Evolutionary conservation across 2,113 vertebrate species (phyloP), one percentile per base, ranked within the genome.

Genomic region (Hippocampus guttulatus): DNA sequence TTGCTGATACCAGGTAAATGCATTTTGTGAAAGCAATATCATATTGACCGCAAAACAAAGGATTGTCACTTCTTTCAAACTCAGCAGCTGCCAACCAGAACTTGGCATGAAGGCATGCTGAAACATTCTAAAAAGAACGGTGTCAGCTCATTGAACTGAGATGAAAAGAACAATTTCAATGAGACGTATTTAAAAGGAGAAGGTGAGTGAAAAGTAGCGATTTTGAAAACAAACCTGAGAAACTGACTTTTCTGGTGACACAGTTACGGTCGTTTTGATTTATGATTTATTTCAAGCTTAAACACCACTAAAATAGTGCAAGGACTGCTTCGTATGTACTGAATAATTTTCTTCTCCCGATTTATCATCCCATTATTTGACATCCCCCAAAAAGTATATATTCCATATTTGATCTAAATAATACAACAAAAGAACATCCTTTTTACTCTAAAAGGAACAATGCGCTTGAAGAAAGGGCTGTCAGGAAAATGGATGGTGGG

Each of bases 41-140:
- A 47, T 65, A 65, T 65, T 65, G 15, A 47, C 64, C 8, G 23
- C 41, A 65, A 45, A 45, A 12, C 38, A n/a, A 43, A 45, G 12
- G 1, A 43, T 25, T 45, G 63, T 75, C 64, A 45, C 74, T 78
- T 67, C 73, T 81, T 78, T 65, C 6, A 73, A 70, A 73, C 33
- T 73, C 79, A 67, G 57, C 62, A 82, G 79, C 77, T 75, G 69
- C 68, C 64, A 68, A 77, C 78, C 82, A 87, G 71, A 72, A 33
- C 62, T 70, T 74, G 67, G 70, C 62, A 76, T 80, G 73, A 75
- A 76, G 78, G 75, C 30, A 69, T 43, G 60, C 7, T 71, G 40
- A 74, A 81, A 76, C 63, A 76, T 67, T 71, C 18, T 43, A 78
- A 52, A 60, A 78, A 69, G 55, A 69, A 60, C 73, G n/a, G n/a